Conservation (phyloP, 2,888 invertebrate species). For the Sminthurinus aureus region DNA sequence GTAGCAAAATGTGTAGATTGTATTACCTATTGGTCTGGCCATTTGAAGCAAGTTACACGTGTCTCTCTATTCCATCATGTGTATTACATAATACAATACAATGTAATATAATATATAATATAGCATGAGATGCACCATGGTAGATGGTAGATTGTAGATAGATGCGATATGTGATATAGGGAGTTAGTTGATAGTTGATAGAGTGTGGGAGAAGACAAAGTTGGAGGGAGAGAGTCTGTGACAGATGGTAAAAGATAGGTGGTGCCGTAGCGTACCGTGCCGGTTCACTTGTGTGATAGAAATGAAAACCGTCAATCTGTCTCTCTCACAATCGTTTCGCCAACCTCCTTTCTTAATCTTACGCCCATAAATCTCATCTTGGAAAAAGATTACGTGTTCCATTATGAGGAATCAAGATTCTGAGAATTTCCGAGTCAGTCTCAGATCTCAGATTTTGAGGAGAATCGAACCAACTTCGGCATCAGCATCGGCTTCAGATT, state of each 20-base stretch:
- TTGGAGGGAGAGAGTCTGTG: slow-evolving; percentile 23
- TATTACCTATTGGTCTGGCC: too few species aligned
- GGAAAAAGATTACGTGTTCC: slow-evolving; percentile 38
- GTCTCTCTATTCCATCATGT: too few species aligned
- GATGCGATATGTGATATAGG: too few species aligned
- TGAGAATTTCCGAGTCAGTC: background rate
- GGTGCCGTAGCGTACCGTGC: background rate
- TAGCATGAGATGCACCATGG: too few species aligned
- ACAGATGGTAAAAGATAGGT: slow-evolving; percentile 31
- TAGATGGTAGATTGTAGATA: too few species aligned
- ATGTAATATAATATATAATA: too few species aligned
- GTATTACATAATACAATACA: too few species aligned
- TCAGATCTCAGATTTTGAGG: too few species aligned
- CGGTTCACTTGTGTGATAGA: slow-evolving; percentile 10
- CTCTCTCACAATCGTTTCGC: slow-evolving; percentile 15
- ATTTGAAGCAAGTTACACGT: too few species aligned
- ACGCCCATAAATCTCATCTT: slow-evolving; percentile 42
- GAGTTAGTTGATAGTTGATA: too few species aligned
- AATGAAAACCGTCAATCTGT: slow-evolving; percentile 31
- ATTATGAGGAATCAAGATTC: slow-evolving; percentile 41
- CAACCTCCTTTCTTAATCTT: slow-evolving; percentile 35
- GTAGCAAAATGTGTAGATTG: too few species aligned
- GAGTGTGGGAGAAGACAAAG: background rate
- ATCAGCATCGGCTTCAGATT: too few species aligned
- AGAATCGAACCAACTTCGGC: background rate